A percentile compares a stretch with the other conserved stretches of the same genome.
Conservation (phyloP, 2,113 vertebrate species). For the Vombatus ursinus region DNA sequence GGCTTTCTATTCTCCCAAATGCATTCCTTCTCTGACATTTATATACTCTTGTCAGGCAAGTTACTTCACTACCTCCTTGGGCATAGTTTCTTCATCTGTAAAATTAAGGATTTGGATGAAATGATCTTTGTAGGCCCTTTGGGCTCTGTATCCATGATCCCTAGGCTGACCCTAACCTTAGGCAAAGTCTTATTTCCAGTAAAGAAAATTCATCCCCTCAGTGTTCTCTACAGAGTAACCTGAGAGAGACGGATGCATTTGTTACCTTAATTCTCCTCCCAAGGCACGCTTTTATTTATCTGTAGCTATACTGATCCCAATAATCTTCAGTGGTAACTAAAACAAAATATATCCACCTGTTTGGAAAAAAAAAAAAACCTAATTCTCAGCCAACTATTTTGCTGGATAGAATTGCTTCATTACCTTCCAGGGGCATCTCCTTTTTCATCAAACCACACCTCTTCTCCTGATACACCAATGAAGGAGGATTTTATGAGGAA, state of each 20-base stretch:
- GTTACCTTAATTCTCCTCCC: background rate
- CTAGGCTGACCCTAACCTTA: background rate
- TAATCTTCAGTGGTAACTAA: background rate
- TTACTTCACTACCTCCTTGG: background rate
- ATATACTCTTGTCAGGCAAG: too few relatives aligned
- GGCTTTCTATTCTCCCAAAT: too few relatives aligned
- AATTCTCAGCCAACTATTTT: background rate
- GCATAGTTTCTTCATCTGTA: background rate
- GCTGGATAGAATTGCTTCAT: slow-evolving; percentile 34
- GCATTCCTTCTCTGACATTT: background rate
- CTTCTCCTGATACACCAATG: slow-evolving; percentile 94
- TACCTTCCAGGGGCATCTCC: slow-evolving; percentile 99
- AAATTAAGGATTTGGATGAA: background rate
- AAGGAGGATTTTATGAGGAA: slow-evolving; percentile 96
- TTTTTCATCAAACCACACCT: slow-evolving; percentile 97
- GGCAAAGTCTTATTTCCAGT: background rate
- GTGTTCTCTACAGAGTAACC: background rate
- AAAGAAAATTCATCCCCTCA: background rate
- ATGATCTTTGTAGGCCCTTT: background rate
- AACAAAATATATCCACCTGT: background rate
- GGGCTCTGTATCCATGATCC: background rate
- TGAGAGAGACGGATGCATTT: background rate
- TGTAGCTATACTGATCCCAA: background rate
- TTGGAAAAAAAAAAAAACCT: background rate
- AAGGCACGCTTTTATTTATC: background rate